Percentiles rank a stretch among this genome's conserved stretches.
Evolutionary conservation across 2,888 invertebrate genomes (phyloP).

Genomic region (Geotrupes spiniger): DNA sequence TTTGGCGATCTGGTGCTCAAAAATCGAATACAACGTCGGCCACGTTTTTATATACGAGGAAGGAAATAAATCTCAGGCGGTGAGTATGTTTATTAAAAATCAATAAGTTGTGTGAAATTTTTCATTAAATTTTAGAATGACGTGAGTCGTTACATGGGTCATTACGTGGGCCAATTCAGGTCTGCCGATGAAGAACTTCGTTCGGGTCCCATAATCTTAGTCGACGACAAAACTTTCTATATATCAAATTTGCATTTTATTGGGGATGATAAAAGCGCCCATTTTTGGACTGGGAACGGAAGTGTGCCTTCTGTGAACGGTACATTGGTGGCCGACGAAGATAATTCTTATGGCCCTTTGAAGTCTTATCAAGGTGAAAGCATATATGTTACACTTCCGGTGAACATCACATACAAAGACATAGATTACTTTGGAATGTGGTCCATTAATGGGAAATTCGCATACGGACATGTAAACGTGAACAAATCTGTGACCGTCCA

Average conservation of each 20-base stretch:
- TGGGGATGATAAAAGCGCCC: slow-evolving; percentile 28
- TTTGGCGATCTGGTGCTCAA: slow-evolving; percentile 28
- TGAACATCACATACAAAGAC: neutral
- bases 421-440: slow-evolving; percentile 14
- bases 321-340: slow-evolving; percentile 8
- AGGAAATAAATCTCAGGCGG: too few species aligned
- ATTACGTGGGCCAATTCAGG: neutral
- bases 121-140: too few species aligned
- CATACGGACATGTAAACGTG: slow-evolving; percentile 1
- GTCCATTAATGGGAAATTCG: neutral
- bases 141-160: too few species aligned
- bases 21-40: slow-evolving; percentile 19
- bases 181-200: neutral
- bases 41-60: slow-evolving; percentile 2
- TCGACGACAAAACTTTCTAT: slow-evolving; percentile 10
- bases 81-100: too few species aligned
- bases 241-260: slow-evolving; percentile 11
- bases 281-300: slow-evolving; percentile 23
- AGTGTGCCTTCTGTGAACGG: slow-evolving; percentile 1
- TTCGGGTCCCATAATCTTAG: slow-evolving; percentile 11
- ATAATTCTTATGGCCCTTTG: slow-evolving; percentile 9
- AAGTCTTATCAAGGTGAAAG: slow-evolving; percentile 4
- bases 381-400: slow-evolving; percentile 11
- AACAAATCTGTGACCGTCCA: neutral
- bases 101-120: too few species aligned